phyloP scores from a whole-genome alignment of 2,888 invertebrate genomes.

The Elmis aenea region DNA sequence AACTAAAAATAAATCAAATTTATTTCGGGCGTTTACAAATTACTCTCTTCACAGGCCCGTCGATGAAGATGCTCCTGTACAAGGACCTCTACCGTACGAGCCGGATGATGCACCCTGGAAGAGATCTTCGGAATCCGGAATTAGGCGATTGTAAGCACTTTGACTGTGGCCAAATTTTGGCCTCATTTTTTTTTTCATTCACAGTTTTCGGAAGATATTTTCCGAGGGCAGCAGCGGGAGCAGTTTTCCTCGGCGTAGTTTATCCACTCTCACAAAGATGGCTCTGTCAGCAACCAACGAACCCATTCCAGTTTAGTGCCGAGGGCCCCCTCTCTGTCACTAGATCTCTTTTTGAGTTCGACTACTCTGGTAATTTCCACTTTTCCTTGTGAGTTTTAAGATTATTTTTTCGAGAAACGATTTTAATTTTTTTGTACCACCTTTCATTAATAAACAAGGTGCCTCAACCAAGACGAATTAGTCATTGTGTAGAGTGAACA shows the following conservation, averaged over 20 bases:
- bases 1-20: too few relatives aligned
- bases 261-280: conserved; percentile 75
- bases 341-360: conserved; percentile 14
- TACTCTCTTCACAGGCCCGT: conserved; percentile 39
- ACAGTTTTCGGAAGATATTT: conserved; percentile 86
- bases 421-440: too few relatives aligned
- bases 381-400: conserved; percentile 27
- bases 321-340: conserved; percentile 2
- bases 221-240: conserved; percentile 69
- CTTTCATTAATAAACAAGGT: too few relatives aligned
- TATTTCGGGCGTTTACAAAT: conserved; percentile 30
- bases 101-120: conserved; percentile 98
- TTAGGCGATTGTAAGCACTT: conserved; percentile 81
- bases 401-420: too few relatives aligned
- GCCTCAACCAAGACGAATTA: too few relatives aligned
- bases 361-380: conserved; percentile 29
- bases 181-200: conserved; percentile 29
- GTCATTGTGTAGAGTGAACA: too few relatives aligned
- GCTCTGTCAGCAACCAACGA: conserved; percentile 50
- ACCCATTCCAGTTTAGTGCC: conserved; percentile 38
- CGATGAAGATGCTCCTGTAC: conserved; percentile 85
- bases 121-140: conserved; percentile 75
- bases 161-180: conserved; percentile 1
- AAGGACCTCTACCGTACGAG: conserved; percentile 94
- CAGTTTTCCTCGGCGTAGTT: conserved; percentile 74